Evolutionary conservation across 2,797 vertebrate species (phyloP).

Genomic region (Loriculus beryllinus): DNA sequence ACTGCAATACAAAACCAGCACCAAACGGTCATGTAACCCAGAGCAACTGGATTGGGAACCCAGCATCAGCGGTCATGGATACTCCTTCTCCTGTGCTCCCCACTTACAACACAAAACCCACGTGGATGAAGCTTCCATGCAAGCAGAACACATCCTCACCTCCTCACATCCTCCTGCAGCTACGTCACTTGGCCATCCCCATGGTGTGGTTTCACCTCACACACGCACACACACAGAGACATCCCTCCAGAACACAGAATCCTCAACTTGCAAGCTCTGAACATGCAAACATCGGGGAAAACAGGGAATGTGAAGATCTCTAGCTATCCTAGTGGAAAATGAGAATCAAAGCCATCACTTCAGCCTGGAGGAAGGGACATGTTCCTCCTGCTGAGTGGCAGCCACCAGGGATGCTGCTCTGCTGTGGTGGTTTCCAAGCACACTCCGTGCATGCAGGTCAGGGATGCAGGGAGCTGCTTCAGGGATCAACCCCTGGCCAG

Average conservation of each 20-base stretch:
- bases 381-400: rapidly evolving
- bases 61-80: not conserved
- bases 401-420: not conserved
- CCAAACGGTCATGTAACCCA: not conserved
- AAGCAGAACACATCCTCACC: not conserved
- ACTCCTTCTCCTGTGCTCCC: not conserved
- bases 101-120: not conserved
- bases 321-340: not conserved
- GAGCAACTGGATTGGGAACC: not conserved
- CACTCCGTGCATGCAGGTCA: rapidly evolving
- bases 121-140: not conserved
- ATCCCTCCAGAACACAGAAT: not conserved
- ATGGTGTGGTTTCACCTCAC: not conserved
- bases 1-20: conserved; percentile 7
- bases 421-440: not conserved
- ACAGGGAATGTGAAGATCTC: not conserved
- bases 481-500: not conserved
- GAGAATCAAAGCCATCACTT: not conserved
- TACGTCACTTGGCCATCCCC: not conserved
- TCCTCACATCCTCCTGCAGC: not conserved
- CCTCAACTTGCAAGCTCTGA: not conserved
- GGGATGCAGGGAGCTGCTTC: not conserved
- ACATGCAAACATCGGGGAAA: conserved; percentile 3
- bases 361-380: not conserved
- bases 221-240: not conserved